These are phyloP conservation scores for Diabrotica undecimpunctata DNA, from an alignment of 1,140 invertebrate species.

Conservation along the genomic window DNA sequence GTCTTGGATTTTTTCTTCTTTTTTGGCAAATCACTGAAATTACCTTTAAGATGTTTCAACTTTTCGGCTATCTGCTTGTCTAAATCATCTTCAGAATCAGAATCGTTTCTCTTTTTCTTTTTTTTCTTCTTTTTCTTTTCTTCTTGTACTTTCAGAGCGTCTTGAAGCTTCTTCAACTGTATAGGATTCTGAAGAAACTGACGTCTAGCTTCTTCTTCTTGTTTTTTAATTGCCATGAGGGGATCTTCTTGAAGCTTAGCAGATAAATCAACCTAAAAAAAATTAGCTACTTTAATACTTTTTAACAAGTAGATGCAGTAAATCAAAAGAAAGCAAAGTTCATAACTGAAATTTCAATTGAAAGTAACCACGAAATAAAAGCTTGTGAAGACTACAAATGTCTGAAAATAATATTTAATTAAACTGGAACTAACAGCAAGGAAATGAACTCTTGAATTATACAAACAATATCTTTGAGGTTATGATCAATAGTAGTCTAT, in stretches of 20 bases:
- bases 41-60: slow-evolving; percentile 46
- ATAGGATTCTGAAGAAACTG: slow-evolving; percentile 87
- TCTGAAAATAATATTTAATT: no score
- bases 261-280: slow-evolving; percentile 63
- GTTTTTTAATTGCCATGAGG: slow-evolving; percentile 77
- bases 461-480: no score
- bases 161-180: slow-evolving; percentile 77
- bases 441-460: no score
- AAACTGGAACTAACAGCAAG: no score
- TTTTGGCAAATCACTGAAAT: slow-evolving; percentile 23
- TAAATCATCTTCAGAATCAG: slow-evolving; percentile 46
- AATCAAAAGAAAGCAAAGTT: no score
- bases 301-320: background rate
- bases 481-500: no score
- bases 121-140: slow-evolving; percentile 51
- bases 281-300: background rate
- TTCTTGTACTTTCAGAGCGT: slow-evolving; percentile 65
- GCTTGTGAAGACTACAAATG: no score
- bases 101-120: slow-evolving; percentile 52
- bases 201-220: slow-evolving; percentile 75
- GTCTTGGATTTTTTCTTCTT: slow-evolving; percentile 48
- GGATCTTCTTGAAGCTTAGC: slow-evolving; percentile 90
- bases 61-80: slow-evolving; percentile 52
- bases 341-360: no score
- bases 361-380: no score